A percentile compares a stretch with the other conserved stretches of the same genome.
phyloP scores from a whole-genome alignment of 2,113 vertebrate genomes.

The Naja naja region DNA sequence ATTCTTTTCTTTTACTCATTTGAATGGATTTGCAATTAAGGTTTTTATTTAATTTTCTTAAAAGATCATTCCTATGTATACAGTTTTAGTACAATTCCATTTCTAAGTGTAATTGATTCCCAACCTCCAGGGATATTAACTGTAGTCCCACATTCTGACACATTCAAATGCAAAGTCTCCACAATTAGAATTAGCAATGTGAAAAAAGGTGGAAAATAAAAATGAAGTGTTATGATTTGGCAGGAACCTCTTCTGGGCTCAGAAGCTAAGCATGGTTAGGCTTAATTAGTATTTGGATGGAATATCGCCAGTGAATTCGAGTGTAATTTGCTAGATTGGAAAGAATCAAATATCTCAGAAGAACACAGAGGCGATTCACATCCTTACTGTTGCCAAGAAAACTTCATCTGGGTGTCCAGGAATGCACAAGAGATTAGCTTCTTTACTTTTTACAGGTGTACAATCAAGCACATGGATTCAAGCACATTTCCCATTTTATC shows the following conservation, averaged over 20 bases:
- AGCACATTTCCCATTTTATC: background rate
- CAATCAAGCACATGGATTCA: background rate
- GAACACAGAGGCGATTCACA: background rate
- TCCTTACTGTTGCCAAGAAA: background rate
- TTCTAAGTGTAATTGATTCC: slow-evolving; percentile 70
- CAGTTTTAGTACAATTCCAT: slow-evolving; percentile 51
- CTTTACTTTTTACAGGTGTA: background rate
- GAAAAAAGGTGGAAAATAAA: slow-evolving; percentile 54
- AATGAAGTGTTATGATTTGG: slow-evolving; percentile 29
- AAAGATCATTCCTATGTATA: slow-evolving; percentile 68
- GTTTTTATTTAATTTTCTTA: slow-evolving; percentile 71
- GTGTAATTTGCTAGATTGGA: background rate
- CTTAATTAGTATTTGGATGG: background rate
- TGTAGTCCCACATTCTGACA: slow-evolving; percentile 56
- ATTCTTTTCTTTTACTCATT: slow-evolving; percentile 56
- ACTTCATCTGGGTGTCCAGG: background rate
- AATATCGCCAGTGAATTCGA: background rate
- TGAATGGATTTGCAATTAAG: slow-evolving; percentile 69
- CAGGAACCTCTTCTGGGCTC: background rate
- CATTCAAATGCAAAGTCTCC: slow-evolving; percentile 59
- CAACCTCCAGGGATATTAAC: slow-evolving; percentile 65
- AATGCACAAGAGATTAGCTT: background rate
- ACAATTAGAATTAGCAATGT: slow-evolving; percentile 56
- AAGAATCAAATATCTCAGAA: background rate
- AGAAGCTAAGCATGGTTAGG: background rate